Conservation (phyloP, 1,140 invertebrate species). For the Macrobrachium nipponense region DNA sequence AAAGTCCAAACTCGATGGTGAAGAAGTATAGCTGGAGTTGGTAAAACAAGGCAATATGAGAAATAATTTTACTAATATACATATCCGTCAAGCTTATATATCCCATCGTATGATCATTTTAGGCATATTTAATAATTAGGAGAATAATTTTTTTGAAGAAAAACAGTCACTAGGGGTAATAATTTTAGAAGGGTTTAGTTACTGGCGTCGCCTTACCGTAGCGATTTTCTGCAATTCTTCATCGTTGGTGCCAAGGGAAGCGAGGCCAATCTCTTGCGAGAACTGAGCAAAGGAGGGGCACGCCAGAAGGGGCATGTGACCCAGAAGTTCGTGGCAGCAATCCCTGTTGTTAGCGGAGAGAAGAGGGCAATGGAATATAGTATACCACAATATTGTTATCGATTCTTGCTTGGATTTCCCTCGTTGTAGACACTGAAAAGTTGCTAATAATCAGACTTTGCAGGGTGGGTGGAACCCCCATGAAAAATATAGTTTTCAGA, state of each 20-base stretch:
- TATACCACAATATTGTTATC: no score
- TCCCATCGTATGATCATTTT: no score
- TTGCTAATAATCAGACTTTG: not conserved
- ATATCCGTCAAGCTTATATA: no score
- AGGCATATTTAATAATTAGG: not conserved
- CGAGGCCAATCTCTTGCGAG: slow-evolving; percentile 96
- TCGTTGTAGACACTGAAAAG: not conserved
- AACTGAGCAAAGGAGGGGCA: slow-evolving; percentile 98
- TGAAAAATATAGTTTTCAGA: no score
- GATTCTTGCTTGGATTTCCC: no score
- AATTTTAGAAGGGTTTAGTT: not conserved
- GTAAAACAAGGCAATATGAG: slow-evolving; percentile 2
- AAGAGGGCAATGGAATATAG: not conserved
- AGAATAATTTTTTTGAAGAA: not conserved
- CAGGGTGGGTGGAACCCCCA: no score
- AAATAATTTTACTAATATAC: not conserved
- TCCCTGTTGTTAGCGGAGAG: slow-evolving; percentile 74
- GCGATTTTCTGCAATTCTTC: slow-evolving; percentile 98
- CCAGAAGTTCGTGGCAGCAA: slow-evolving; percentile 96
- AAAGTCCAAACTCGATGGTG: slow-evolving; percentile 98
- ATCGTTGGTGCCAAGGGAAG: slow-evolving; percentile 95
- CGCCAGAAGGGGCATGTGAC: slow-evolving; percentile 96
- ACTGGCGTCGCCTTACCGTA: slow-evolving; percentile 76
- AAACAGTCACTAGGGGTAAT: not conserved
- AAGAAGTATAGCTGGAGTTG: slow-evolving; percentile 94